Evolutionary conservation across 2,797 vertebrate genomes (phyloP).

Genomic region (Onychomys torridus): DNA sequence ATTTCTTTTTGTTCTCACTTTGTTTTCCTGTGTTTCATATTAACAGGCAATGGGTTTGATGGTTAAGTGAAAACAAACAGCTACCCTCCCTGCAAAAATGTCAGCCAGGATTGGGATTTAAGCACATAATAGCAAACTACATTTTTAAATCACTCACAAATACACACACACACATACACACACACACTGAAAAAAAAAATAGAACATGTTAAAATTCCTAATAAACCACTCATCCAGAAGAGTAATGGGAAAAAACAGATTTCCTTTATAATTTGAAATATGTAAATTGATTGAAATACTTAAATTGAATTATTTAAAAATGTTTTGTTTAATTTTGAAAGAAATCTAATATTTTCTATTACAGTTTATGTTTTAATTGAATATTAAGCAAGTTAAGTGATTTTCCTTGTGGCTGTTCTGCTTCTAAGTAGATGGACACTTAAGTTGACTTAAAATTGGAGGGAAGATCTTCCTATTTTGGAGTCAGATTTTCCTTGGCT

Average conservation of each 20-base stretch:
- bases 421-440: not conserved
- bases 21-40: conserved; percentile 36
- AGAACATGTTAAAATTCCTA: conserved; percentile 11
- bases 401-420: not conserved
- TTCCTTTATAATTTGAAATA: conserved; percentile 1
- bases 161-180: not conserved
- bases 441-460: conserved; percentile 1
- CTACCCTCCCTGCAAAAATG: not conserved
- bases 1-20: not conserved
- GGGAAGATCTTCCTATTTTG: not conserved
- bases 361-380: not conserved
- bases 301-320: conserved; percentile 34
- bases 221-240: not conserved
- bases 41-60: conserved; percentile 38
- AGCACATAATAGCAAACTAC: conserved; percentile 26
- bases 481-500: not conserved
- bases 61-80: conserved; percentile 10
- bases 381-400: not conserved
- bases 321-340: not conserved
- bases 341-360: conserved; percentile 31
- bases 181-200: not conserved
- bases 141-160: not conserved
- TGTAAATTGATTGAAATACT: not conserved
- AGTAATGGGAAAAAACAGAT: conserved; percentile 21
- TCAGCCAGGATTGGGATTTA: not conserved